Evolutionary conservation across 1,140 invertebrate genomes (phyloP).

Genomic region (Probaryconus sp.): DNA sequence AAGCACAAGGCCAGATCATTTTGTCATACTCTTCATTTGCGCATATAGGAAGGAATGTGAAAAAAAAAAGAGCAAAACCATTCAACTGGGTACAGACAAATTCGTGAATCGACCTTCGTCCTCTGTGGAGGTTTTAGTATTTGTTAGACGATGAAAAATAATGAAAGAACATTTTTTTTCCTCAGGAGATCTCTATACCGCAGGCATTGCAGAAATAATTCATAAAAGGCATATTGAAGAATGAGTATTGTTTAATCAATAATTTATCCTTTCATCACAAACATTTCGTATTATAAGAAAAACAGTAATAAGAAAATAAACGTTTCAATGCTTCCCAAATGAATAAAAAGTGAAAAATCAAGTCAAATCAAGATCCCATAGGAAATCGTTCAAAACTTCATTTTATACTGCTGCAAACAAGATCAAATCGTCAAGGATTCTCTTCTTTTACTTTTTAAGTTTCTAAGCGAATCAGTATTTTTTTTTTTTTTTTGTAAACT

Average conservation of each 20-base stretch:
- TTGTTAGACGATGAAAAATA: slow-evolving; percentile 23
- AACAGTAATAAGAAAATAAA: no score
- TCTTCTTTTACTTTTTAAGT: no score
- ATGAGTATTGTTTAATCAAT: not conserved
- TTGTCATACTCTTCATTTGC: slow-evolving; percentile 21
- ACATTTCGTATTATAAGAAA: no score
- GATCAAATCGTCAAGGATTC: no score
- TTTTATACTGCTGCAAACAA: no score
- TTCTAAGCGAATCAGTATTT: no score
- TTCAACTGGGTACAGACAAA: slow-evolving; percentile 8
- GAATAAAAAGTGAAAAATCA: no score
- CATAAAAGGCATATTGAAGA: not conserved
- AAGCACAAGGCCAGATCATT: slow-evolving; percentile 33
- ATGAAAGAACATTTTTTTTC: slow-evolving; percentile 24
- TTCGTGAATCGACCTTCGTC: slow-evolving; percentile 34
- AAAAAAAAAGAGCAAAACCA: slow-evolving; percentile 31
- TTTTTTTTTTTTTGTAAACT: no score
- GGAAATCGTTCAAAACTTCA: no score
- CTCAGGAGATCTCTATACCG: slow-evolving; percentile 7
- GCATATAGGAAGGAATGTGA: not conserved
- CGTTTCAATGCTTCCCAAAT: no score
- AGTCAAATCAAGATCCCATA: no score
- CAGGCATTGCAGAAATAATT: slow-evolving; percentile 9
- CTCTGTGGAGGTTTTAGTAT: slow-evolving; percentile 18
- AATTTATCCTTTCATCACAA: no score